A percentile compares a stretch with the other conserved stretches of the same genome.
Conservation (phyloP, 1,140 invertebrate genomes). For the Agrilus planipennis region DNA sequence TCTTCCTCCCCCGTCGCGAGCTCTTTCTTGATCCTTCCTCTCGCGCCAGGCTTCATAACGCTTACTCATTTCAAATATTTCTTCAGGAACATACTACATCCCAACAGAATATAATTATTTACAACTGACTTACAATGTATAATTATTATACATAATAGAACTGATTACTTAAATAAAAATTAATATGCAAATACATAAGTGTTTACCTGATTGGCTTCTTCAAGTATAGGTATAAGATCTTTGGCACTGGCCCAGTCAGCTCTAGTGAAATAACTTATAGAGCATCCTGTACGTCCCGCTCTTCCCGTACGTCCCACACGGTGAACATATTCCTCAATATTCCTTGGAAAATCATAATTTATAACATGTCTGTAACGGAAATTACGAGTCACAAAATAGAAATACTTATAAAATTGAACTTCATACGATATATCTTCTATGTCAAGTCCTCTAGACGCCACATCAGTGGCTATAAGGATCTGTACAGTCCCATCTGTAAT, state of each 20-base stretch:
- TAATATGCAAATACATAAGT: too few relatives aligned
- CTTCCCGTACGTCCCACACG: constrained; percentile 79
- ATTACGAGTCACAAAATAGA: constrained; percentile 49
- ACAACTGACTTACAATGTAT: not conserved
- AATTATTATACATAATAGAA: too few relatives aligned
- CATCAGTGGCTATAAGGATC: constrained; percentile 90
- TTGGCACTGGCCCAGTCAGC: constrained; percentile 66
- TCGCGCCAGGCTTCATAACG: constrained; percentile 52
- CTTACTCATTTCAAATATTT: constrained; percentile 56
- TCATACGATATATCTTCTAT: constrained; percentile 83
- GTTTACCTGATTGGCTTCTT: constrained; percentile 55
- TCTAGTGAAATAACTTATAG: constrained; percentile 69
- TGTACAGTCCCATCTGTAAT: constrained; percentile 60
- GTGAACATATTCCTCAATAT: constrained; percentile 84
- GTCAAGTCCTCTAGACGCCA: constrained; percentile 84
- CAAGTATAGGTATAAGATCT: constrained; percentile 72
- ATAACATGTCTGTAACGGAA: constrained; percentile 55
- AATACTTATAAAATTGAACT: constrained; percentile 11
- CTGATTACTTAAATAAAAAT: too few relatives aligned
- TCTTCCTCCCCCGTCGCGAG: constrained; percentile 29
- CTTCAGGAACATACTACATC: constrained; percentile 54
- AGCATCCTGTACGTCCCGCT: constrained; percentile 70
- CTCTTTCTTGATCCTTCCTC: constrained; percentile 37
- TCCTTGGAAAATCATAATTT: constrained; percentile 82
- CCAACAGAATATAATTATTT: not conserved